Evolutionary conservation across 2,797 vertebrate species (phyloP).

Genomic region (Coreius guichenoti): DNA sequence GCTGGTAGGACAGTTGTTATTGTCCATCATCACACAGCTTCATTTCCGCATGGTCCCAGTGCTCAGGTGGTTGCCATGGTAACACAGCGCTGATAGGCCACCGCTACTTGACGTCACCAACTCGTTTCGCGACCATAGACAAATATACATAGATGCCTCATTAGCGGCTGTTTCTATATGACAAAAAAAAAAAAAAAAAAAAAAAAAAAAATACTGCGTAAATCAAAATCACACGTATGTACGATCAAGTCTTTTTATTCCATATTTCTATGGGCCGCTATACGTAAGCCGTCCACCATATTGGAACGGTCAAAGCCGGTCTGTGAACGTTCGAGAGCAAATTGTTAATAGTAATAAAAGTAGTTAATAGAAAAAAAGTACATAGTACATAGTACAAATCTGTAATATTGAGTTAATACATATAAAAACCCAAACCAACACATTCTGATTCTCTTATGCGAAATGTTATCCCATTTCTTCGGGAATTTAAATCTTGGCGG

Average conservation of each 20-base stretch:
- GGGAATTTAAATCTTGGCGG: background rate
- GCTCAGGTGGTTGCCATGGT: background rate
- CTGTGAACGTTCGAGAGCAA: no score
- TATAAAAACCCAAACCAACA: background rate
- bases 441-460: background rate
- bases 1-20: background rate
- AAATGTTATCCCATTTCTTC: background rate
- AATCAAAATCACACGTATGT: no score
- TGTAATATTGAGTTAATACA: background rate
- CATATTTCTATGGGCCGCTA: no score
- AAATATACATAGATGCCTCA: background rate
- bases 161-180: background rate
- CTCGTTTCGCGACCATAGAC: constrained; percentile 3
- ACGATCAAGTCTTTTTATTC: no score
- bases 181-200: background rate
- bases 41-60: background rate
- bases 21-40: background rate
- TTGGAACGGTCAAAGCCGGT: no score
- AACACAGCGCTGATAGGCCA: constrained; percentile 10
- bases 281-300: no score
- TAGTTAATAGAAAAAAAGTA: no score
- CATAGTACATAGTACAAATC: background rate
- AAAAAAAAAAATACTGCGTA: background rate
- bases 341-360: no score
- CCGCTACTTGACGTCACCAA: background rate